A percentile compares a stretch with the other conserved stretches of the same genome.
Evolutionary conservation across 2,797 vertebrate genomes (phyloP).

Genomic region (Pseudochirops corinnae): DNA sequence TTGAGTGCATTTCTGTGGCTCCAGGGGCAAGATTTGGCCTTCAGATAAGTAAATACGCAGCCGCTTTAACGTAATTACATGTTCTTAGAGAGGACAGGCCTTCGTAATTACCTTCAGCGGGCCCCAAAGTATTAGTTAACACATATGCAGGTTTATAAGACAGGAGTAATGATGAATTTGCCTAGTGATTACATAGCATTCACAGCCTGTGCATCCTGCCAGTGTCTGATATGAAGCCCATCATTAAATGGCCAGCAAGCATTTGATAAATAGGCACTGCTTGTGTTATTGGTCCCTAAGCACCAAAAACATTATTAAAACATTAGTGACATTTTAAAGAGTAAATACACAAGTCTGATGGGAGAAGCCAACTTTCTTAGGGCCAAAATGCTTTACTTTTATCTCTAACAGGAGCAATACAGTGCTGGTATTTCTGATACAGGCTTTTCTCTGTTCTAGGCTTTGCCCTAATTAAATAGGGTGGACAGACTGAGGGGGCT

Average conservation of each 20-base stretch:
- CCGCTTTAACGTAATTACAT: slow-evolving; percentile 78
- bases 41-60: slow-evolving; percentile 77
- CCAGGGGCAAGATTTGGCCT: slow-evolving; percentile 72
- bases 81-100: slow-evolving; percentile 77
- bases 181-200: slow-evolving; percentile 84
- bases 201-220: slow-evolving; percentile 83
- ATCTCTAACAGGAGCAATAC: slow-evolving; percentile 45
- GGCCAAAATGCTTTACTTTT: slow-evolving; percentile 70
- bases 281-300: slow-evolving; percentile 77
- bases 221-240: slow-evolving; percentile 81
- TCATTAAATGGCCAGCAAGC: slow-evolving; percentile 83
- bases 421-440: slow-evolving; percentile 31
- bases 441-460: neutral
- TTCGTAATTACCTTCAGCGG: slow-evolving; percentile 81
- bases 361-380: slow-evolving; percentile 62
- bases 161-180: slow-evolving; percentile 86
- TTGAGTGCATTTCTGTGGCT: slow-evolving; percentile 77
- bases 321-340: slow-evolving; percentile 80
- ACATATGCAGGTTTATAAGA: slow-evolving; percentile 85
- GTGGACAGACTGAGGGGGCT: neutral
- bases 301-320: slow-evolving; percentile 81
- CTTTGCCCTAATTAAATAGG: slow-evolving; percentile 1
- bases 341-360: slow-evolving; percentile 65
- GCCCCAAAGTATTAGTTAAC: slow-evolving; percentile 86
- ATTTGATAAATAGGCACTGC: slow-evolving; percentile 81